phyloP scores from a whole-genome alignment of 2,113 vertebrate species.

The Scolopax mira region DNA sequence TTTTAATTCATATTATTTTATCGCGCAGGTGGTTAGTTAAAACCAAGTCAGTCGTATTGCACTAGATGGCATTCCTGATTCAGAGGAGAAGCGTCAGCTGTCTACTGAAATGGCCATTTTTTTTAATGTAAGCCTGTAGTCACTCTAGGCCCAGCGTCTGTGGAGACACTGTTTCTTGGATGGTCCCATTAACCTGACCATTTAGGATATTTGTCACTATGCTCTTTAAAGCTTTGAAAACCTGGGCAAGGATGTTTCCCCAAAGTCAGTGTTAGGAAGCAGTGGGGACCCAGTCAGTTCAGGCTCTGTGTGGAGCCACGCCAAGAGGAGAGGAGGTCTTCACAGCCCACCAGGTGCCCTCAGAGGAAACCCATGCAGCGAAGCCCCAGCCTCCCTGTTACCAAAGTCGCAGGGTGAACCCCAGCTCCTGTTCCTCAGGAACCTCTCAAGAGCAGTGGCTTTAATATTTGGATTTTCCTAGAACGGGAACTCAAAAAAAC shows the following conservation, averaged over 20 bases:
- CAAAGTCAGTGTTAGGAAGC: not conserved
- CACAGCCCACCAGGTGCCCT: not conserved
- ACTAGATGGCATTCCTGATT: not conserved
- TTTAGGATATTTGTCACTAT: not conserved
- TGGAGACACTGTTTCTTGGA: not conserved
- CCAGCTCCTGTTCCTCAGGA: not conserved
- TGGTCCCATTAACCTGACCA: not conserved
- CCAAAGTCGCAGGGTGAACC: not conserved
- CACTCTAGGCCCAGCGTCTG: not conserved
- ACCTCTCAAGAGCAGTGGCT: not conserved
- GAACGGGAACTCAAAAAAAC: not conserved
- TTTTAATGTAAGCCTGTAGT: not conserved
- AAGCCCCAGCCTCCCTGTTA: fast-evolving
- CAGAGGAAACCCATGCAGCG: not conserved
- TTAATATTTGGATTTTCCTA: not conserved
- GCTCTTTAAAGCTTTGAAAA: not conserved
- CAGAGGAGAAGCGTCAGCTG: not conserved
- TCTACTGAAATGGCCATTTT: not conserved
- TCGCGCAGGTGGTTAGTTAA: not conserved
- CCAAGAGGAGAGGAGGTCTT: constrained; percentile 1
- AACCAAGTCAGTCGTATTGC: not conserved
- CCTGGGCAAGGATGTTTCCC: not conserved
- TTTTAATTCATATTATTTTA: not conserved
- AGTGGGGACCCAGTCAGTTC: not conserved
- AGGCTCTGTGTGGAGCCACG: fast-evolving